Evolutionary conservation across 2,888 invertebrate genomes (phyloP).

Genomic region (Nymphalis urticae): DNA sequence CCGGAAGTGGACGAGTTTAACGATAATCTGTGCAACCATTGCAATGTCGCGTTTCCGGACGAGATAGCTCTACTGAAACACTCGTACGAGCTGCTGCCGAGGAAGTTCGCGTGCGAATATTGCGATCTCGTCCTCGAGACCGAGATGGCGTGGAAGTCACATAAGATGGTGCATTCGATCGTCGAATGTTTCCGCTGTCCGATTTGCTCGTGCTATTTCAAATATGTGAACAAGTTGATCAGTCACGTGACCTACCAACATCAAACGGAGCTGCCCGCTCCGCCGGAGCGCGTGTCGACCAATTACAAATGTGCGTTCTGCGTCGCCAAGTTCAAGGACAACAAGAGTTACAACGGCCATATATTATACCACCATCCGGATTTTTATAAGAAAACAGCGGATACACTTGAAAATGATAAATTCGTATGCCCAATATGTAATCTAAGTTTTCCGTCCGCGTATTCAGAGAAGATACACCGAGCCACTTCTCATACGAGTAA

Average conservation of each 20-base stretch:
- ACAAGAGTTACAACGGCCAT: conserved; percentile 29
- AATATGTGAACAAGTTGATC: background rate
- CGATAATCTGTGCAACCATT: conserved; percentile 35
- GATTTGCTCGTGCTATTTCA: conserved; percentile 28
- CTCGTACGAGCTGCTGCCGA: conserved; percentile 35
- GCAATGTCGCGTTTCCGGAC: conserved; percentile 33
- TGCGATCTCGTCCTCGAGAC: conserved; percentile 17
- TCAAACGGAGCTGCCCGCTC: background rate
- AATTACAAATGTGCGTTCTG: conserved; percentile 22
- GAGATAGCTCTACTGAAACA: conserved; percentile 36
- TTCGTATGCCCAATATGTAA: conserved; percentile 34
- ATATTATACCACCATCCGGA: conserved; percentile 11
- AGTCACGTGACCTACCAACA: conserved; percentile 17
- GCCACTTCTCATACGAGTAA: conserved; percentile 20
- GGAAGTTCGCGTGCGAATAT: conserved; percentile 10
- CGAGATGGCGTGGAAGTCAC: conserved; percentile 1
- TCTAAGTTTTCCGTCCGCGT: conserved; percentile 19
- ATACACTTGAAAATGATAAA: background rate
- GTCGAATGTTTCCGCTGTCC: conserved; percentile 6
- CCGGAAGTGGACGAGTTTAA: background rate
- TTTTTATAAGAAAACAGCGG: background rate
- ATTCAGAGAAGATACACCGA: conserved; percentile 31
- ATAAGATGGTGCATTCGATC: background rate
- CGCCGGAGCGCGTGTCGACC: background rate
- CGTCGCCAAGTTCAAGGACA: background rate